Evolutionary conservation across 2,888 invertebrate species (phyloP), one percentile per base, ranked within the genome.

Genomic region (Macrophya annulata): DNA sequence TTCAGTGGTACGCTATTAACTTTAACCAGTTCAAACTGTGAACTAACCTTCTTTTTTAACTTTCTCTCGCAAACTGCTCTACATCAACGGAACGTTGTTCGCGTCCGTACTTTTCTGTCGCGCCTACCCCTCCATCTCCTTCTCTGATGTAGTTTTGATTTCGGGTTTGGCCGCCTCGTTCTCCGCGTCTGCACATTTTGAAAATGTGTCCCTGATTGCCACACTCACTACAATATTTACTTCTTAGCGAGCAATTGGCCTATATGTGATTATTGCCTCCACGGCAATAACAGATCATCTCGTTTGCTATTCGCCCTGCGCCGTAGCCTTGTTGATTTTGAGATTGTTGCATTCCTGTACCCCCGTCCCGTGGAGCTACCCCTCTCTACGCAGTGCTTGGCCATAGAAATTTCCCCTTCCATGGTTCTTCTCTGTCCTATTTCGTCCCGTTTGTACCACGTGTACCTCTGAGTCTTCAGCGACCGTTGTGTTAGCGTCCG

Each of bases 11-110:
- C 40, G 0, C 48, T 62, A 25, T 85, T 77, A 4, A 86, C 76
- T 2, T n/a, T 68, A 65, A 85, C 45, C 6, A n/a, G 45, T 55
- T 83, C 85, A n/a, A 85, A 68, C 25, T 86, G 68, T 2, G 86
- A 82, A 15, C 12, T 25, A 40, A 74, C 72, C 5, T 45, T 45
- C n/a, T 45, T 45, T 45, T 45, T 45, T 0, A 45, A 45, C 8
- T 45, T 9, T 6, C 45, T 6, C 4, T 45, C 8, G 45, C 8
- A 8, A 45, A 45, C 45, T 9, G 45, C 9, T 45, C 45, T 8
- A 9, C 45, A 5, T 5, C 45, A 6, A 9, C 45, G 8, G 45
- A 6, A n/a, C n/a, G n/a, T 45, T 45, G 4, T 45, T 45, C 8
- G 45, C 45, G 6, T 45, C 1, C 45, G 45, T 45, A 9, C 4